A percentile compares a stretch with the other conserved stretches of the same genome.
phyloP scores from a whole-genome alignment of 2,888 invertebrate species.

The Eudasyphora cyanicolor region DNA sequence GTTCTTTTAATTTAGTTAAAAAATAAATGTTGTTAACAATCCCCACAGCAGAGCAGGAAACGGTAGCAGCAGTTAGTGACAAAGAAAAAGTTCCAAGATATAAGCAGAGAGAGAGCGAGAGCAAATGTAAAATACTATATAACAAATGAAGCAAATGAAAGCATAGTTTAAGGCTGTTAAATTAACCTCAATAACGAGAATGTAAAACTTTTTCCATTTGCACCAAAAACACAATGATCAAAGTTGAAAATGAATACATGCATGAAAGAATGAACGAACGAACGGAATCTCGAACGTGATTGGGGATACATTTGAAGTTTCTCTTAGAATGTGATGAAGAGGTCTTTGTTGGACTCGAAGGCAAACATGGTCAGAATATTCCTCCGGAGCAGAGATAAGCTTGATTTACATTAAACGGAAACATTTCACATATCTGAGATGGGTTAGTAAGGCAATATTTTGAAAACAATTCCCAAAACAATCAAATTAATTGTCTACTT shows the following conservation, averaged over 20 bases:
- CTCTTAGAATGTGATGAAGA: no score
- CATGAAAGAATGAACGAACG: neutral
- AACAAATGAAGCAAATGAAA: slow-evolving; percentile 4
- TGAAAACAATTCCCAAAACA: no score
- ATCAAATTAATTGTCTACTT: no score
- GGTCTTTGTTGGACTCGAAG: no score
- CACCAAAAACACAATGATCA: neutral
- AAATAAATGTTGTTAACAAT: slow-evolving; percentile 4
- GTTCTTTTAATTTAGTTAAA: neutral
- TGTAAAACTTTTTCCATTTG: neutral
- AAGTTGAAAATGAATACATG: neutral
- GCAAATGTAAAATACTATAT: neutral
- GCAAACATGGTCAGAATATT: no score
- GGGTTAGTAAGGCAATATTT: no score
- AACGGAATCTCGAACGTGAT: no score
- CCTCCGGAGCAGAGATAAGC: no score
- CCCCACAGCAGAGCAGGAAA: no score
- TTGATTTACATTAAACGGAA: no score
- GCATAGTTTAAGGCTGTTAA: slow-evolving; percentile 18
- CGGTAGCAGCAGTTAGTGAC: neutral
- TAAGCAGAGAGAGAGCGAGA: neutral
- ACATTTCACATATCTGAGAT: no score
- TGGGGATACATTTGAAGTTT: neutral
- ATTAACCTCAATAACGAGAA: neutral
- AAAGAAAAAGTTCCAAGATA: no score